Percentiles rank a stretch among this genome's conserved stretches.
Conservation (phyloP, 2,888 invertebrate species). For the Torymus aiolomorphi region DNA sequence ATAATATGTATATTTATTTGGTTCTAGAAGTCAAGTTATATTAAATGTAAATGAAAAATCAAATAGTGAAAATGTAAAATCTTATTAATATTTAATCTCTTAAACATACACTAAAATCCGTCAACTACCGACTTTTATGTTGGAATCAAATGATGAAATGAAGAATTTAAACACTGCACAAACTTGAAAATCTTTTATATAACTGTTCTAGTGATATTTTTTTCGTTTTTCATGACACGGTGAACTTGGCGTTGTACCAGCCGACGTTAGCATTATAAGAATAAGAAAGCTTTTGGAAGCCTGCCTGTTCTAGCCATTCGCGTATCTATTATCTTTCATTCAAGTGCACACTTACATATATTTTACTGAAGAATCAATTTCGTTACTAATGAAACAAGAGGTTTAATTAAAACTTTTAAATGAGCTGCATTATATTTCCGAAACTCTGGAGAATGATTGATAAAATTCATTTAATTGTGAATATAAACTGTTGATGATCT, state of each 20-base stretch:
- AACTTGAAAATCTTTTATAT: slow-evolving; percentile 2
- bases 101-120: no score
- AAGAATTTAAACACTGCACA: no score
- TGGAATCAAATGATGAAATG: no score
- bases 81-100: no score
- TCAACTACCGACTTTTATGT: no score
- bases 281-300: slow-evolving; percentile 21
- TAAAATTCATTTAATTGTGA: no score
- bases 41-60: no score
- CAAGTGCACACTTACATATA: neutral
- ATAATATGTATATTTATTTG: no score
- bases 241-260: slow-evolving; percentile 31
- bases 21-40: no score
- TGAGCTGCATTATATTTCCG: neutral
- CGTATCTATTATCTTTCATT: slow-evolving; percentile 16
- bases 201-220: slow-evolving; percentile 1
- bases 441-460: no score
- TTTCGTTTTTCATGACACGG: neutral
- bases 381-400: neutral
- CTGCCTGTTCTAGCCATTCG: slow-evolving; percentile 15
- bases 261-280: slow-evolving; percentile 15
- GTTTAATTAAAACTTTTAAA: neutral
- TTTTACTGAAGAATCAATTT: neutral
- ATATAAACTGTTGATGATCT: no score
- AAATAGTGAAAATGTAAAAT: no score